A percentile compares a stretch with the other conserved stretches of the same genome.
Conservation (phyloP, 2,888 invertebrate genomes). For the Lissocephala sabroskyi region DNA sequence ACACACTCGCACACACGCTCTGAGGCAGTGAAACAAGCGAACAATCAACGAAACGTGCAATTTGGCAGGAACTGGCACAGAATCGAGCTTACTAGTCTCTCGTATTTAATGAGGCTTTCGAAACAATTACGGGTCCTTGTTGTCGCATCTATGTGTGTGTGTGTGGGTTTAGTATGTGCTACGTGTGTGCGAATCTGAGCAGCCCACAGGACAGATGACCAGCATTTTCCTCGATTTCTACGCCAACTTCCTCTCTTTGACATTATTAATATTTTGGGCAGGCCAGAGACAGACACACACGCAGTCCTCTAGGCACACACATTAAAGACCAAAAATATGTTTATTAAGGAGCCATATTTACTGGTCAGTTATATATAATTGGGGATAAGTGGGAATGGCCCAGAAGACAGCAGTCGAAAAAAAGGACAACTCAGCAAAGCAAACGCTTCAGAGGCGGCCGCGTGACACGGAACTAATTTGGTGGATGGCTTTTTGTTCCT, state of each 20-base stretch:
- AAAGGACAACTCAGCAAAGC: slow-evolving; percentile 4
- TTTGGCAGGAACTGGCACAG: slow-evolving; percentile 1
- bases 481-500: slow-evolving; percentile 14
- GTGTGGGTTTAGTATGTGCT: no score
- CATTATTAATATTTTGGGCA: slow-evolving; percentile 43
- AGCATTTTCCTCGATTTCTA: no score
- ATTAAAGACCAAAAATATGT: background rate
- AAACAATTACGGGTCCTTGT: slow-evolving; percentile 43
- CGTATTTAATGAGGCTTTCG: slow-evolving; percentile 37
- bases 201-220: no score
- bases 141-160: no score
- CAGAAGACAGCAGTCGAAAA: background rate
- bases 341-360: slow-evolving; percentile 30
- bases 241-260: no score
- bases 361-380: slow-evolving; percentile 39
- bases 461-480: no score
- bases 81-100: slow-evolving; percentile 20
- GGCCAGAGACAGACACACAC: slow-evolving; percentile 19
- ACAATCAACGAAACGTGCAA: no score
- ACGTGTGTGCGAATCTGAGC: no score
- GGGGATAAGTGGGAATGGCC: background rate
- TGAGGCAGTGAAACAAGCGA: no score
- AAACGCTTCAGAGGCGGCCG: slow-evolving; percentile 11
- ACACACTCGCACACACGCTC: no score
- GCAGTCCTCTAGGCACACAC: slow-evolving; percentile 9